A percentile compares a stretch with the other conserved stretches of the same genome.
phyloP scores from a whole-genome alignment of 2,797 vertebrate genomes.

The Silurus lanzhouensis region DNA sequence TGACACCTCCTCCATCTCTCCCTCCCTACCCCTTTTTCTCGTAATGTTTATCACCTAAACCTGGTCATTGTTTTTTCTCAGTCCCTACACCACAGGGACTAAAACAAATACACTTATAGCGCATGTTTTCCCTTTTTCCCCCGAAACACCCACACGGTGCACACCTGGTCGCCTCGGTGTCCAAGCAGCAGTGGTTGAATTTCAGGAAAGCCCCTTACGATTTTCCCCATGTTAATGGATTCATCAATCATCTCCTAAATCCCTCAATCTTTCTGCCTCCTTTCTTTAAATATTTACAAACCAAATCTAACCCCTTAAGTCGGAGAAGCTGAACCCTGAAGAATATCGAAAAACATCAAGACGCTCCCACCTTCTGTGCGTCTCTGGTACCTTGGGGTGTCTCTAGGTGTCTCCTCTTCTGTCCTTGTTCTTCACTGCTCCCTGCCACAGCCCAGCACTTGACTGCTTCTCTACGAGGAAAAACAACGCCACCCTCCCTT shows the following conservation, averaged over 20 bases:
- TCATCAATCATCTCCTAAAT: not conserved
- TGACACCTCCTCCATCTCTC: constrained; percentile 11
- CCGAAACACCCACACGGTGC: not conserved
- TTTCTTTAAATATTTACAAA: not conserved
- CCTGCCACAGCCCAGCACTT: constrained; percentile 39
- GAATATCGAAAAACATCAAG: not conserved
- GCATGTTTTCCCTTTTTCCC: not conserved
- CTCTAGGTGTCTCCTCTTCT: constrained; percentile 36
- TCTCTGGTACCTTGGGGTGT: constrained; percentile 42
- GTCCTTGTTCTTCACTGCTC: constrained; percentile 33
- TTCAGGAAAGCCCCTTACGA: not conserved
- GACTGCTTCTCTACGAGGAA: constrained; percentile 44
- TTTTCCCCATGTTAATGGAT: not conserved
- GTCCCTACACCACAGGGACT: not conserved
- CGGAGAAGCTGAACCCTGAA: not conserved
- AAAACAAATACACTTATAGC: not conserved
- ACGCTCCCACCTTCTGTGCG: constrained; percentile 44
- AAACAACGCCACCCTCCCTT: constrained; percentile 41
- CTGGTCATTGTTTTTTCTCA: not conserved
- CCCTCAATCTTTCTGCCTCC: not conserved
- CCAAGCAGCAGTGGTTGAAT: not conserved
- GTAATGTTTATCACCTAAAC: constrained; percentile 26
- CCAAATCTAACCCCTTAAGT: not conserved
- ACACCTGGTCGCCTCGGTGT: not conserved
- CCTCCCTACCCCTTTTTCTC: constrained; percentile 18